Conservation (phyloP, 1,140 invertebrate genomes). For the Drosophila mojavensis region DNA sequence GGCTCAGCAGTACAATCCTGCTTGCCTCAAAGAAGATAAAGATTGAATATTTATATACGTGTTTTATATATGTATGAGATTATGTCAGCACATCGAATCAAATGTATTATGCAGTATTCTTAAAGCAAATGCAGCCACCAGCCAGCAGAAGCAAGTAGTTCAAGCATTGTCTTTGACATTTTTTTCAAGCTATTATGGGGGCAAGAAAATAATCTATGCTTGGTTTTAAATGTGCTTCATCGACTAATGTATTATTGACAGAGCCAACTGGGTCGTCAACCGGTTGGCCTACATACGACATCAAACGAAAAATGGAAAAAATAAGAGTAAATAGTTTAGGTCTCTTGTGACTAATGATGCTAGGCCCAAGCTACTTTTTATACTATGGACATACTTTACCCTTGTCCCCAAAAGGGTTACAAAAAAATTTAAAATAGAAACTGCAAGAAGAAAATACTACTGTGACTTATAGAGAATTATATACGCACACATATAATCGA, state of each 20-base stretch:
- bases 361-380: neutral
- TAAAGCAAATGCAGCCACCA: constrained; percentile 3
- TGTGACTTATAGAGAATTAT: neutral
- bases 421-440: neutral
- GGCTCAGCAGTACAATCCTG: neutral
- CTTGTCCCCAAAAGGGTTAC: neutral
- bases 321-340: neutral
- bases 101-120: constrained; percentile 1
- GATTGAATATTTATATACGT: constrained; percentile 47
- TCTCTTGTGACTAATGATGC: constrained; percentile 3
- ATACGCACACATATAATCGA: neutral
- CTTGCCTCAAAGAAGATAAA: constrained; percentile 19
- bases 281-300: constrained; percentile 3
- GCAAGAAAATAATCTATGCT: neutral
- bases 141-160: neutral
- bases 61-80: constrained; percentile 7
- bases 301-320: neutral
- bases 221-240: neutral
- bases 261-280: neutral
- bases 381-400: neutral
- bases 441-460: neutral
- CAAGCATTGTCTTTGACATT: neutral
- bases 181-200: neutral
- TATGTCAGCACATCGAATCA: constrained; percentile 16
- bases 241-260: constrained; percentile 4